Evolutionary conservation across 2,113 vertebrate genomes (phyloP).

Genomic region (Chloropsis cyanopogon): DNA sequence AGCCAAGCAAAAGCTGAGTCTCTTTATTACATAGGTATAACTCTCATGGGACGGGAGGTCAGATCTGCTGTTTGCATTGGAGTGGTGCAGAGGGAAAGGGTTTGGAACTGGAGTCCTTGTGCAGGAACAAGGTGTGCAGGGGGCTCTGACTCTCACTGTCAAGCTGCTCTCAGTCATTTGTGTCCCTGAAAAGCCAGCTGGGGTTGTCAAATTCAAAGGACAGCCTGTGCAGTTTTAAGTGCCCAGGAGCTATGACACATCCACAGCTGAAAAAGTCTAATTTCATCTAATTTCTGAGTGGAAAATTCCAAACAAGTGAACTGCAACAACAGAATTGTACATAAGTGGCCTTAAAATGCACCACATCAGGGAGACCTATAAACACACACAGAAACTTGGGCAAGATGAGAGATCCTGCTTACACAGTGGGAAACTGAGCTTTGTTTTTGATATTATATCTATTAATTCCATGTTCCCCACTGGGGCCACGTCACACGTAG

Average conservation of each 20-base stretch:
- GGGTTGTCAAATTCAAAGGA: neutral
- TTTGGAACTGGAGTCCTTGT: neutral
- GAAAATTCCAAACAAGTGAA: neutral
- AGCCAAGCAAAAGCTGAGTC: neutral
- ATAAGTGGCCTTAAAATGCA: neutral
- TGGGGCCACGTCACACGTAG: rapidly evolving
- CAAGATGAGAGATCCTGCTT: neutral
- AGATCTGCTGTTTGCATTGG: neutral
- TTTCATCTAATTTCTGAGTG: neutral
- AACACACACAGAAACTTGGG: neutral
- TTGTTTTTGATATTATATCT: neutral
- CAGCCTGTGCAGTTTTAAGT: neutral
- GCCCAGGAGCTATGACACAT: neutral
- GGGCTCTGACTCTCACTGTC: neutral
- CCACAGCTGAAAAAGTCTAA: neutral
- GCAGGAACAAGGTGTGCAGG: neutral
- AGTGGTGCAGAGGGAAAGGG: neutral
- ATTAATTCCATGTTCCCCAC: neutral
- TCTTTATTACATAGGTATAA: neutral
- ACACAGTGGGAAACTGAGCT: neutral
- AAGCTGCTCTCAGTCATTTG: neutral
- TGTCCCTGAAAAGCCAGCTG: neutral
- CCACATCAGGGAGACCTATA: neutral
- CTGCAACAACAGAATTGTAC: neutral
- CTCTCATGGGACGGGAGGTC: neutral